Percentiles rank a stretch among this genome's conserved stretches.
Conservation (phyloP, 2,113 vertebrate species). For the Platysternon megacephalum region DNA sequence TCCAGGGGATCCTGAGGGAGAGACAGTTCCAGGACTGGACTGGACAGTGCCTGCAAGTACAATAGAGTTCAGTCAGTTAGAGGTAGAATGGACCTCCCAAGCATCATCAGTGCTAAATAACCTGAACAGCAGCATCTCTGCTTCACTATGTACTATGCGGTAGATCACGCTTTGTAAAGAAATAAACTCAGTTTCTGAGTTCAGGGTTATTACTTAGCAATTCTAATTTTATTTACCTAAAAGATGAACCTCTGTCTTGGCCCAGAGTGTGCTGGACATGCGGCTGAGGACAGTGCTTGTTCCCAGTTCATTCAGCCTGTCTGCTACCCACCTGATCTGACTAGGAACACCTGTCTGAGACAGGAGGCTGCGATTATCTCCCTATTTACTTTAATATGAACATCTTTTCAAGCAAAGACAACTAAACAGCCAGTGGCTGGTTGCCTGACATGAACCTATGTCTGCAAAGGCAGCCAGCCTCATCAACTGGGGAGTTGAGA, state of each 20-base stretch:
- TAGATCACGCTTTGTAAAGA: neutral
- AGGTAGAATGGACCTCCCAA: neutral
- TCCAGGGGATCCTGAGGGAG: conserved; percentile 90
- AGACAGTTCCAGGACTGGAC: conserved; percentile 87
- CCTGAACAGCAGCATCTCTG: neutral
- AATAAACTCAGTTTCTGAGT: neutral
- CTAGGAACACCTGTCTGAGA: neutral
- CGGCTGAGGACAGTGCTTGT: neutral
- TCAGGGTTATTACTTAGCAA: neutral
- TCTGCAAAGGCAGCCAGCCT: neutral
- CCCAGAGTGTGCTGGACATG: neutral
- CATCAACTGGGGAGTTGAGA: neutral
- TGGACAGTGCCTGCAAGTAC: conserved; percentile 88
- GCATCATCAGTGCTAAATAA: neutral
- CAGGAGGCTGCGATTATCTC: neutral
- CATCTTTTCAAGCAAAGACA: neutral
- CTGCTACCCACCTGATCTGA: rapidly evolving
- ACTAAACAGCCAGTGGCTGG: neutral
- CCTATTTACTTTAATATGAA: neutral
- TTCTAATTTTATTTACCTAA: rapidly evolving
- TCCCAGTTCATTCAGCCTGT: neutral
- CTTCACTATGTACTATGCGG: rapidly evolving
- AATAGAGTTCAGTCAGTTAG: neutral
- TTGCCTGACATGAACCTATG: neutral
- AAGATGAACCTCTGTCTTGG: neutral